These are phyloP conservation scores for Chrysogorgia sp. DNA, from an alignment of 92 coral and sea anemone genomes.

Conservation along the genomic window DNA sequence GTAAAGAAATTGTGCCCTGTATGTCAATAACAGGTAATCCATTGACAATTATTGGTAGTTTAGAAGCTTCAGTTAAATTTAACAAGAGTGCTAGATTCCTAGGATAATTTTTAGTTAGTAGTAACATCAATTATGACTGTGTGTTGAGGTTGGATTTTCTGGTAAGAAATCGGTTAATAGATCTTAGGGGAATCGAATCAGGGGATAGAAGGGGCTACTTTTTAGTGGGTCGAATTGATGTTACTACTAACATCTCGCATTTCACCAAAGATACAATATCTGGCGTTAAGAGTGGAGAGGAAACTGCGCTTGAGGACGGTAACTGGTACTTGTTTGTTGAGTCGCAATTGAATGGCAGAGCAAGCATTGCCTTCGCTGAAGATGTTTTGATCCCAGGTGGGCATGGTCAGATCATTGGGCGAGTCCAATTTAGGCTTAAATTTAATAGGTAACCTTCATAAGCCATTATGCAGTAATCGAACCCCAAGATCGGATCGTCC, in stretches of 20 bases:
- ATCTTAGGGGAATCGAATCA: not conserved
- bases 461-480: conserved; percentile 25
- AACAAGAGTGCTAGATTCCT: not conserved
- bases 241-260: not conserved
- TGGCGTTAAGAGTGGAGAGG: not conserved
- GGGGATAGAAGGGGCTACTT: conserved; percentile 5
- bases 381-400: conserved; percentile 8
- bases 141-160: conserved; percentile 42
- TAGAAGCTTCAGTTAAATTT: conserved; percentile 6
- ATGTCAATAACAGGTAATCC: conserved; percentile 43
- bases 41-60: conserved; percentile 19
- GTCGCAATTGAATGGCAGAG: conserved; percentile 19
- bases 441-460: too few species aligned
- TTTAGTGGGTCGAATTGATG: conserved; percentile 13
- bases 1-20: not conserved
- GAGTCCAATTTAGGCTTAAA: not conserved
- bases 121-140: conserved; percentile 33
- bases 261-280: too few species aligned
- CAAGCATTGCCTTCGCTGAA: not conserved
- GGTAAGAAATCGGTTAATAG: conserved; percentile 19
- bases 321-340: not conserved
- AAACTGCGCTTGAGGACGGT: not conserved
- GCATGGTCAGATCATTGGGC: not conserved
- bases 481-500: conserved; percentile 29
- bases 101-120: conserved; percentile 21